phyloP scores from a whole-genome alignment of 2,797 vertebrate species.

The Natrix natrix region DNA sequence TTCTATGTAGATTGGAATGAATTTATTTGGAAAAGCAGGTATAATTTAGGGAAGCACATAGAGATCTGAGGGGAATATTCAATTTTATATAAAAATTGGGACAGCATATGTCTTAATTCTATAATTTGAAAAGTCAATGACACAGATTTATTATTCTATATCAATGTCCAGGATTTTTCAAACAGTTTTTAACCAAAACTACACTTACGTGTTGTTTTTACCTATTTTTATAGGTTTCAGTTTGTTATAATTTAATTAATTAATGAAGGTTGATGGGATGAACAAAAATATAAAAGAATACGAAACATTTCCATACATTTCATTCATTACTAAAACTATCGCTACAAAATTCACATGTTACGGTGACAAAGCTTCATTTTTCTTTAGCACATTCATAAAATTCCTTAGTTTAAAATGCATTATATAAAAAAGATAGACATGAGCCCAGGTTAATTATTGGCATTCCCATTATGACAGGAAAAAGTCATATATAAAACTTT shows the following conservation, averaged over 20 bases:
- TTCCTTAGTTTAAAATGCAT: background rate
- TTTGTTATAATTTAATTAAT: background rate
- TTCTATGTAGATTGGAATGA: background rate
- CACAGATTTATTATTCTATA: background rate
- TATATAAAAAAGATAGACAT: background rate
- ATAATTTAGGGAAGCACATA: constrained; percentile 6
- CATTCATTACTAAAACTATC: background rate
- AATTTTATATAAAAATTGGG: background rate
- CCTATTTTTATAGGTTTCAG: no score
- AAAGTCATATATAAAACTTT: background rate
- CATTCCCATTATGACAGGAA: background rate
- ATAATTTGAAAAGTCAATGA: constrained; percentile 17
- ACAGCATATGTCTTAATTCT: background rate
- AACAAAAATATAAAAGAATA: background rate
- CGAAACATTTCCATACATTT: background rate
- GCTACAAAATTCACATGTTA: background rate
- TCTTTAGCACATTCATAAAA: background rate
- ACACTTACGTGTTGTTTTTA: background rate
- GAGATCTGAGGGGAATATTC: background rate
- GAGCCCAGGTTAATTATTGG: background rate
- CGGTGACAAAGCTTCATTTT: background rate
- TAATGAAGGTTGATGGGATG: background rate
- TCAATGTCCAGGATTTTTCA: background rate
- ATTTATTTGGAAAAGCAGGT: fast-evolving
- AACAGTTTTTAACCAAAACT: background rate